Base-by-base conservation (phyloP, 2,888 invertebrate species). In the Bruchidius siliquastri region DNA sequence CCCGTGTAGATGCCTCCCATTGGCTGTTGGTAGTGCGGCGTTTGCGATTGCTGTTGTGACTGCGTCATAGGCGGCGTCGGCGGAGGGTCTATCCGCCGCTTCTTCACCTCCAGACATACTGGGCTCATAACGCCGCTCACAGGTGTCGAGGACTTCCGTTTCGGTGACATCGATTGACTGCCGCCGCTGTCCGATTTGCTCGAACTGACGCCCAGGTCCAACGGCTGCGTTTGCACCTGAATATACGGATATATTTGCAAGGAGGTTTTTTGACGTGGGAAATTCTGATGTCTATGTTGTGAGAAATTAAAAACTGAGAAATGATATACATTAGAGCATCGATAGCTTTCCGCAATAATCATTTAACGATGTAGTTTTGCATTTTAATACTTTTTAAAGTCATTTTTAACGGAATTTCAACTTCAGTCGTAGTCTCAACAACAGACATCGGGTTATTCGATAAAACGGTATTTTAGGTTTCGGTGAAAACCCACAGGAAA, bases 161-260 rank as follows among this genome's bases (percentile, higher is more conserved):
- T 91, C 0, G 93, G 92, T 70, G 93, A 90, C 69, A 80, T 77
- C 0, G 81, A 76, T 18, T 81, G 79, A 49, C 75, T 73, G n/a
- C 80, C 77, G 73, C 84, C 84, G 21, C 80, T 78, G 73, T 84
- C 84, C 71, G 83, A 82, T 74, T 84, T 85, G 75, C 88, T 89
- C 70, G 90, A 89, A 72, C 89, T 86, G 32, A 93, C 90, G 67
- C 94, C 94, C 73, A 94, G 89, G 84, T 94, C 94, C 49, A 94
- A 88, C 18, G 94, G 94, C 83, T 94, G 94, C 74, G 93, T 93
- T 86, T 94, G 94, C 82, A 92, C 91, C 72, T 88, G 83, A 49
- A 8, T 13, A 68, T 18, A 68, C 18, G 49, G 6, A 49, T 13
- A 18, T 49, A 13, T 88, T 88, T 20, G 88, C 87, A 21, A 90